Evolutionary conservation across 2,888 invertebrate genomes (phyloP), one percentile per base, ranked within the genome.

Genomic region (Amphipyra tragopoginis): DNA sequence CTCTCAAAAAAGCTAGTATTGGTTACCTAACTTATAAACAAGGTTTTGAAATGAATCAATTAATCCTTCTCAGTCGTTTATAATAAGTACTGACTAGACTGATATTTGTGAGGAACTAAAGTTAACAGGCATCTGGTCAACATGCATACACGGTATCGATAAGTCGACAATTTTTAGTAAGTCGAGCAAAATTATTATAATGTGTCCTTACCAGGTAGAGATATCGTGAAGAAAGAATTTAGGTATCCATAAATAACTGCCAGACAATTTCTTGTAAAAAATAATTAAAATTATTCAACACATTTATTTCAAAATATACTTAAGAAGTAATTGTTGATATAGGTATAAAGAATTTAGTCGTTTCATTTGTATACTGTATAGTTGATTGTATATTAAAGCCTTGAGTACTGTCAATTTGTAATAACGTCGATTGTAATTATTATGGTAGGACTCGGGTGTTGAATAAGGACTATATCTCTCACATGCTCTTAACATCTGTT

Each of bases 391-490:
- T 60, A 45, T 68, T 57, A 65, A 64, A 56, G 76, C 72, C 76
- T 79, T 79, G 74, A 73, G 76, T 79, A 65, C 52, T 68, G 77
- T 81, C 75, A 79, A 78, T 79, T 81, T 68, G 55, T 72, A 73
- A 55, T 58, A 34, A 42, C 50, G 57, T 70, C 57, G 52, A 68
- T 72, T 57, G 47, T 59, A 58, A 56, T 44, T 62, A 63, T 51
- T 62, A 63, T 51, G 48, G 34, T 63, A 59, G 53, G 40, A 15
- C 47, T 45, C 47, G 39, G 21, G 39, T 51, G 50, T 56, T 57
- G 13, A 53, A 49, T 64, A 40, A 64, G 71, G 65, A 53, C 65
- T 52, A 34, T 65, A 71, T 68, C 68, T 68, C 38, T 68, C 72
- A 64, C 67, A 71, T 55, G 53, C 55, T 58, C 62, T 52, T 57